Base-by-base conservation (phyloP, 92 coral and sea anemone genomes). In the Muricea muricata region DNA sequence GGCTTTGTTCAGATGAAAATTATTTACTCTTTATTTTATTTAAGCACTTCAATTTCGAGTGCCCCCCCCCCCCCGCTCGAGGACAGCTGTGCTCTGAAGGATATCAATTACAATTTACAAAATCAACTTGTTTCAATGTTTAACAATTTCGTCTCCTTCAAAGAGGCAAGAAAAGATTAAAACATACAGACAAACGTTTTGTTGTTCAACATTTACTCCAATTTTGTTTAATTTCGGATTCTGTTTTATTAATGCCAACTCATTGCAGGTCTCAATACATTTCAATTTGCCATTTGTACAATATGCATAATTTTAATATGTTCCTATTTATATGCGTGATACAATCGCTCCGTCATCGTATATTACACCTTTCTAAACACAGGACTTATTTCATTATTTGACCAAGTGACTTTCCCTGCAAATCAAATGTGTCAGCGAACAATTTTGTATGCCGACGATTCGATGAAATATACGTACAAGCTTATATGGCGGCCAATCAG, bases 251-350 rank as follows among this genome's bases (percentile, higher is more conserved):
- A 55, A 55, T n/a, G 50, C 50, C 6, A 45, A 45, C 12, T 45
- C 50, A 52, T 52, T 52, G 60, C 60, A 10, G 56, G 60, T 52
- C 60, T 9, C 3, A 18, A 52, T 17, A 63, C 70, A 63, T 28
- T 32, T 13, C 1, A 63, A 63, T 63, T 28, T 26, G 37, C 18
- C 21, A 26, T 26, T 26, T 8, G 70, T 63, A 3, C 8, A 1
- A 57, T 55, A 5, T 57, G 2, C 1, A 9, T 63, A 9, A 63
- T 63, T 63, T 63, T 63, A 63, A 74, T 7, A 14, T 0, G 32
- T 33, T 5, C 39, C 83, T 78, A 78, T 78, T 78, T 78, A 24
- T 78, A 78, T 30, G 69, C 17, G 35, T 78, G 83, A 78, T 78
- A 18, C 48, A 68, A 31, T 24, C 50, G 76, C 48, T 18, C 54